phyloP scores from a whole-genome alignment of 1,140 invertebrate genomes.

The Phthorimaea operculella region DNA sequence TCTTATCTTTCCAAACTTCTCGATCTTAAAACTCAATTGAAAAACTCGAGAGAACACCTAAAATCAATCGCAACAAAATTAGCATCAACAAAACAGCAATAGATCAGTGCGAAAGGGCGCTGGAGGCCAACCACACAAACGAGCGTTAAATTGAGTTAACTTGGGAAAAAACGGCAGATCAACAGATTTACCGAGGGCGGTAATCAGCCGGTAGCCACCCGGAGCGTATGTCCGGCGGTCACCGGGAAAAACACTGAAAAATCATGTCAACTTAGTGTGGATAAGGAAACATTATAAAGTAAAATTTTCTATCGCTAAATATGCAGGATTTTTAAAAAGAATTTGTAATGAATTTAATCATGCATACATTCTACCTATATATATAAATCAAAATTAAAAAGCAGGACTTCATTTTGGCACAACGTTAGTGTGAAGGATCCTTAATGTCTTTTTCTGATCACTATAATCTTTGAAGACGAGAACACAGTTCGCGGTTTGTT shows the following conservation, averaged over 20 bases:
- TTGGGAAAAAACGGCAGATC: conserved; percentile 27
- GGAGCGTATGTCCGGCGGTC: conserved; percentile 19
- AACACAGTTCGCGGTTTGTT: no score
- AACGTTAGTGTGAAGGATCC: no score
- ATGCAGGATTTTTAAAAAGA: no score
- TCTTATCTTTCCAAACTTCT: no score
- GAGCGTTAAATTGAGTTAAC: conserved; percentile 44
- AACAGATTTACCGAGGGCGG: conserved; percentile 26
- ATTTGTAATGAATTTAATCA: no score
- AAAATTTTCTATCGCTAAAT: background rate
- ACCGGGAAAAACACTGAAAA: conserved; percentile 26
- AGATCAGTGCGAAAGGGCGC: background rate
- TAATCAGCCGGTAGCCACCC: conserved; percentile 21
- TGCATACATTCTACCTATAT: no score
- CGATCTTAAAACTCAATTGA: no score
- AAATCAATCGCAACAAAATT: background rate
- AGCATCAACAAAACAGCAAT: background rate
- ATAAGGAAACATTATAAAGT: background rate
- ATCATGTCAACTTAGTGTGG: background rate
- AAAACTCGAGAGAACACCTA: no score
- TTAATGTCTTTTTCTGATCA: no score
- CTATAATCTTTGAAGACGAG: no score
- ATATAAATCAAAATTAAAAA: no score
- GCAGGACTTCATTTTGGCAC: no score
- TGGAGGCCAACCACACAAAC: conserved; percentile 17